Percentiles rank a stretch among this genome's conserved stretches.
These are phyloP conservation scores for Ectropis grisescens DNA, from an alignment of 1,140 invertebrate genomes.

Conservation along the genomic window DNA sequence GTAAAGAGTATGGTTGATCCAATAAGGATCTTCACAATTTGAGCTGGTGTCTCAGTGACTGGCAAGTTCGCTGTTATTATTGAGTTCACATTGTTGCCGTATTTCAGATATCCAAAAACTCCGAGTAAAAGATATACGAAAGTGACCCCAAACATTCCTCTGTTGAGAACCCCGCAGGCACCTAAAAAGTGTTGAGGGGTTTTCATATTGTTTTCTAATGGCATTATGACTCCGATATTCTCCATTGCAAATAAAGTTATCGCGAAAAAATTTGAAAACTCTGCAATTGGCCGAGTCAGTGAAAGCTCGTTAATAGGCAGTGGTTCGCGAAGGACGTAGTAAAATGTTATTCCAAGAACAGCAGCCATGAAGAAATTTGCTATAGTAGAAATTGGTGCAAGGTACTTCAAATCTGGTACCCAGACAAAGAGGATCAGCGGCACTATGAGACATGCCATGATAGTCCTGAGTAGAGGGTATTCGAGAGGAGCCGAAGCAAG, in stretches of 20 bases:
- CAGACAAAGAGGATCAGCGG: constrained; percentile 82
- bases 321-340: constrained; percentile 72
- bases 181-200: constrained; percentile 86
- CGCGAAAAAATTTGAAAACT: constrained; percentile 81
- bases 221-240: constrained; percentile 91
- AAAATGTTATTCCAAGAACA: constrained; percentile 84
- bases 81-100: constrained; percentile 75
- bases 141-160: constrained; percentile 89
- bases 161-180: constrained; percentile 87
- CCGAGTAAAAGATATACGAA: constrained; percentile 89
- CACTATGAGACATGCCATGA: constrained; percentile 73
- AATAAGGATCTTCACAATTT: constrained; percentile 89
- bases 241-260: constrained; percentile 88
- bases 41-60: constrained; percentile 78
- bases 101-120: constrained; percentile 89
- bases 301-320: constrained; percentile 30
- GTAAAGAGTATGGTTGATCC: constrained; percentile 91
- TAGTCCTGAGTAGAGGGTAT: too few relatives aligned
- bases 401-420: constrained; percentile 84
- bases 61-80: constrained; percentile 85
- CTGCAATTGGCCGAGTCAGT: constrained; percentile 68
- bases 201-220: constrained; percentile 92
- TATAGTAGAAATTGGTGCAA: constrained; percentile 86
- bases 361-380: constrained; percentile 84
- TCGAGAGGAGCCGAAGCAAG: too few relatives aligned